A percentile compares a stretch with the other conserved stretches of the same genome.
Evolutionary conservation across 2,888 invertebrate genomes (phyloP).

Genomic region (Pristionchus japonicus): DNA sequence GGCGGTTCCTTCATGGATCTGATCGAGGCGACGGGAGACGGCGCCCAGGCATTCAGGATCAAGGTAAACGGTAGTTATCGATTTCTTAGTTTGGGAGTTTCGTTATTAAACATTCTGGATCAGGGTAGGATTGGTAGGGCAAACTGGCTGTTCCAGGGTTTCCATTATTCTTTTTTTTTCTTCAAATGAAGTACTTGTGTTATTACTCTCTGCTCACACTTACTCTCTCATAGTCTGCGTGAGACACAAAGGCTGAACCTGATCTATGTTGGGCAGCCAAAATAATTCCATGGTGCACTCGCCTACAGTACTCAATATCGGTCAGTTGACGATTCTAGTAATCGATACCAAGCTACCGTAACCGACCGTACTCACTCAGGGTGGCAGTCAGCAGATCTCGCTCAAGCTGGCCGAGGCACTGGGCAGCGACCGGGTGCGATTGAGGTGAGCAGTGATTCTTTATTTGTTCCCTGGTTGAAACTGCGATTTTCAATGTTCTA

Average conservation of each 20-base stretch:
- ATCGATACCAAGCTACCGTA: background rate
- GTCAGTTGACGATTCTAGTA: too few species aligned
- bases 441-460: background rate
- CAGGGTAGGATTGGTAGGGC: too few species aligned
- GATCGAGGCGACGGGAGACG: conserved; percentile 41
- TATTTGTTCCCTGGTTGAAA: background rate
- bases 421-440: conserved; percentile 24
- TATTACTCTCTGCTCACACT: too few species aligned
- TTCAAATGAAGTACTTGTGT: too few species aligned
- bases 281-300: background rate
- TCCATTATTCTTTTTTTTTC: too few species aligned
- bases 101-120: too few species aligned
- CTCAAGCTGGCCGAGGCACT: conserved; percentile 13
- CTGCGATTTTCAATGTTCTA: background rate
- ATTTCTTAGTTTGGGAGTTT: background rate
- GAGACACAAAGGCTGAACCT: too few species aligned
- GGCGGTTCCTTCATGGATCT: conserved; percentile 49
- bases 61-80: conserved; percentile 38
- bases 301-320: background rate
- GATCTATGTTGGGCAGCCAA: too few species aligned
- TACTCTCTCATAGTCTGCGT: too few species aligned
- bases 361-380: background rate
- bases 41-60: conserved; percentile 48
- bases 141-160: too few species aligned
- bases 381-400: conserved; percentile 42